phyloP scores from a whole-genome alignment of 1,140 invertebrate species.

The Leptinotarsa texana region DNA sequence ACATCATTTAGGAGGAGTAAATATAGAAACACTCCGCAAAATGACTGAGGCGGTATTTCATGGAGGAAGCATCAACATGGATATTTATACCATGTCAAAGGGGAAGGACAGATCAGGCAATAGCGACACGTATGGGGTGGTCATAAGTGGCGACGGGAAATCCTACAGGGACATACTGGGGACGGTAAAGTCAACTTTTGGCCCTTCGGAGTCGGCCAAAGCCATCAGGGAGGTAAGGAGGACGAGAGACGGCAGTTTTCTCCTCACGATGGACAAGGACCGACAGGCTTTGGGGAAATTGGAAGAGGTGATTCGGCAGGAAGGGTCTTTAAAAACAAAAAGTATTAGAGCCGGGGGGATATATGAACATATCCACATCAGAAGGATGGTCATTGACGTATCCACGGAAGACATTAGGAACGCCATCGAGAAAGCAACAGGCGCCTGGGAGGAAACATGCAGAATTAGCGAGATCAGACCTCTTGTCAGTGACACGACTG shows the following conservation, averaged over 20 bases:
- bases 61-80: not conserved
- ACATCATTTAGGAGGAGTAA: not conserved
- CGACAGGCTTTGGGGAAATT: not conserved
- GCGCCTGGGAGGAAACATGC: not conserved
- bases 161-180: not conserved
- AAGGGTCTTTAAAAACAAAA: not conserved
- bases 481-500: not conserved
- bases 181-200: not conserved
- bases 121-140: not conserved
- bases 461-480: conserved; percentile 26
- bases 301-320: not conserved
- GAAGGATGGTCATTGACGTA: conserved; percentile 17
- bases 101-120: not conserved
- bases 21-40: not conserved
- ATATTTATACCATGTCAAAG: not conserved
- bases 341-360: not conserved
- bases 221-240: not conserved
- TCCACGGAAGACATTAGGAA: conserved; percentile 15
- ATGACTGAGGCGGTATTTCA: not conserved
- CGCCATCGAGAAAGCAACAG: conserved; percentile 10
- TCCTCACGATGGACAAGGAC: not conserved
- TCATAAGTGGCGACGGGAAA: not conserved
- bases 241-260: not conserved
- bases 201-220: not conserved
- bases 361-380: conserved; percentile 18